These are phyloP conservation scores for Tinamus major DNA, from an alignment of 2,797 vertebrate genomes.

Conservation along the genomic window DNA sequence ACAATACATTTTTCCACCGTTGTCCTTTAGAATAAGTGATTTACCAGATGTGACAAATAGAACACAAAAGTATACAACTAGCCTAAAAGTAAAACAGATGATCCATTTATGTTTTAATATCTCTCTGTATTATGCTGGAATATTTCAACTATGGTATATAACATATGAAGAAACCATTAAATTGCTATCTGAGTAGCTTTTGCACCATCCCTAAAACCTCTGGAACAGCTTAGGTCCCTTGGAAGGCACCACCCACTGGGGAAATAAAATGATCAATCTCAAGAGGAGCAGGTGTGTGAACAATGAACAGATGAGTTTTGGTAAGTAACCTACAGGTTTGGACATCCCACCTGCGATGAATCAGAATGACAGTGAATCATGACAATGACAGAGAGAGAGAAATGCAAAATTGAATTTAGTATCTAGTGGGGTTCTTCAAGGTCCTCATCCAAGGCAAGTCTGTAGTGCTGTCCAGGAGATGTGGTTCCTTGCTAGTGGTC, in stretches of 20 bases:
- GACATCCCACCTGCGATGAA: neutral
- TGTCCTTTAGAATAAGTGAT: conserved; percentile 21
- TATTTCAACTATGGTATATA: neutral
- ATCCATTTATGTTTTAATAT: neutral
- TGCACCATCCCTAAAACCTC: neutral
- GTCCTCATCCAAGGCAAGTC: fast-evolving
- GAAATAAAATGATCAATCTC: neutral
- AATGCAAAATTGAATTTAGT: neutral
- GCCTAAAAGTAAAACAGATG: neutral
- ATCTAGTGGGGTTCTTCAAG: neutral
- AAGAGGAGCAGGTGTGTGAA: neutral
- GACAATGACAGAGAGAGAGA: neutral
- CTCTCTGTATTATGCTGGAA: neutral
- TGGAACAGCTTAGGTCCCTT: neutral
- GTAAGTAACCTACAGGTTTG: neutral
- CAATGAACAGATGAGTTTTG: fast-evolving
- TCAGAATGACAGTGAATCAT: neutral
- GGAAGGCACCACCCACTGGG: neutral
- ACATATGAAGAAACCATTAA: neutral
- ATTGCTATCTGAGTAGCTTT: neutral
- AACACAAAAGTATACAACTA: neutral
- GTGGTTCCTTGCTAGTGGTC: neutral
- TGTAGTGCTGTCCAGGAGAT: fast-evolving
- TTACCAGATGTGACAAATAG: conserved; percentile 35
- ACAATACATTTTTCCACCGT: conserved; percentile 37